phyloP scores from a whole-genome alignment of 2,888 invertebrate genomes.

The Arctia plantaginis region DNA sequence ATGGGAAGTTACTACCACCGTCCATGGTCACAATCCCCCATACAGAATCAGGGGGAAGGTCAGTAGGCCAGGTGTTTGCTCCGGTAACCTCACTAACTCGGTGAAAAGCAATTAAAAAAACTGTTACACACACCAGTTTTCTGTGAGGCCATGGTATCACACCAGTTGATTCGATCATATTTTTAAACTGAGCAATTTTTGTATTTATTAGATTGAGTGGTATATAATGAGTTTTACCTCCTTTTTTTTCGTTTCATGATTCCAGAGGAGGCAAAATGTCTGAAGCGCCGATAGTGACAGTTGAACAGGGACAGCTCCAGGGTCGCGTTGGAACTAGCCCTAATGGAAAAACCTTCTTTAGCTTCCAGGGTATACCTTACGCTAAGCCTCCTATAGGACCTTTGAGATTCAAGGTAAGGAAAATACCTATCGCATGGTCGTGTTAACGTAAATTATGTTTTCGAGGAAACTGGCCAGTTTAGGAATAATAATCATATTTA shows the following conservation, averaged over 20 bases:
- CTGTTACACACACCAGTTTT: too few relatives aligned
- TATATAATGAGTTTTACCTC: too few relatives aligned
- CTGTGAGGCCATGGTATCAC: too few relatives aligned
- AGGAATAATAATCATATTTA: too few relatives aligned
- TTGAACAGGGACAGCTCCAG: constrained; percentile 76
- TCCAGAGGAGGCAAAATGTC: constrained; percentile 65
- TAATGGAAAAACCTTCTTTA: constrained; percentile 74
- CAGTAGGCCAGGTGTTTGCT: too few relatives aligned
- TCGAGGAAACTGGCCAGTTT: background rate
- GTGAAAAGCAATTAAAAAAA: too few relatives aligned
- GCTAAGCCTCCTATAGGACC: constrained; percentile 81
- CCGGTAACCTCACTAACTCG: too few relatives aligned
- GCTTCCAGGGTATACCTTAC: constrained; percentile 82
- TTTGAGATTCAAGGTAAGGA: constrained; percentile 74
- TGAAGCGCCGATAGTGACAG: constrained; percentile 75
- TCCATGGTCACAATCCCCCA: too few relatives aligned
- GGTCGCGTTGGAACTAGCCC: constrained; percentile 69
- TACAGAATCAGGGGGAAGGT: too few relatives aligned
- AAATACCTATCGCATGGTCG: background rate
- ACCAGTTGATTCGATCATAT: too few relatives aligned
- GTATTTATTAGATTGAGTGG: too few relatives aligned
- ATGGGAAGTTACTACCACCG: too few relatives aligned
- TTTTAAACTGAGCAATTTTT: background rate
- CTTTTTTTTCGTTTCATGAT: background rate
- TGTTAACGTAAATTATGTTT: background rate